Evolutionary conservation across 2,113 vertebrate genomes (phyloP), one percentile per base, ranked within the genome.

Genomic region (Phyllopteryx taeniolatus): DNA sequence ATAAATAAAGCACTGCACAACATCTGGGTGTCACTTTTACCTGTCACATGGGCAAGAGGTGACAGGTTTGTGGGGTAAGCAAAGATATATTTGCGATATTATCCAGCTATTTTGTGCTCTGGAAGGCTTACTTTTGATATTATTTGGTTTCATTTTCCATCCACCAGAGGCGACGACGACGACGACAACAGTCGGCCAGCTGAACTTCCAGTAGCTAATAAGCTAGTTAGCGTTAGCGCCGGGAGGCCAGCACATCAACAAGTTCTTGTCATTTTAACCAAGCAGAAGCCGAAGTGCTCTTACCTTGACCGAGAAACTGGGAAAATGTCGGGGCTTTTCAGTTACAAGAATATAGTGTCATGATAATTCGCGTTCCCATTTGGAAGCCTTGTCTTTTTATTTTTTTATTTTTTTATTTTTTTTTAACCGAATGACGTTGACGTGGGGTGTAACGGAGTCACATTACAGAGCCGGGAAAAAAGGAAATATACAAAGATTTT

Each of bases 211-310:
- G 46, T 43, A 20, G 72, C 79, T 54, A 80, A 59, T 66, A 64
- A 7, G 85, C 86, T 88, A 69, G 46, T 47, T 71, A 71, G 57
- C 69, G 67, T 64, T 83, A 88, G 85, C 80, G 44, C 49, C 11
- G 27, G 33, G 33, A 4, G 33, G 76, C 77, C 79, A 77, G 57
- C 82, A 67, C 39, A 43, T 54, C 76, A 75, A 87, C 82, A 82
- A 79, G 56, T 86, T 65, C 60, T 31, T 65, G 17, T 8, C 14
- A 44, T 56, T 71, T 78, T 9, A n/a, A 68, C 22, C 53, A 72
- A 76, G 33, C 0, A 66, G 6, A 44, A 9, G 27, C 6, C 6
- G 0, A 67, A 61, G 31, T 66, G 4, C 0, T 61, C 85, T 79
- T 83, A 89, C 86, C 81, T 19, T 0, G 1, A 5, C n/a, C 0